Conservation (phyloP, 2,797 vertebrate species). For the Leptoclinus maculatus region DNA sequence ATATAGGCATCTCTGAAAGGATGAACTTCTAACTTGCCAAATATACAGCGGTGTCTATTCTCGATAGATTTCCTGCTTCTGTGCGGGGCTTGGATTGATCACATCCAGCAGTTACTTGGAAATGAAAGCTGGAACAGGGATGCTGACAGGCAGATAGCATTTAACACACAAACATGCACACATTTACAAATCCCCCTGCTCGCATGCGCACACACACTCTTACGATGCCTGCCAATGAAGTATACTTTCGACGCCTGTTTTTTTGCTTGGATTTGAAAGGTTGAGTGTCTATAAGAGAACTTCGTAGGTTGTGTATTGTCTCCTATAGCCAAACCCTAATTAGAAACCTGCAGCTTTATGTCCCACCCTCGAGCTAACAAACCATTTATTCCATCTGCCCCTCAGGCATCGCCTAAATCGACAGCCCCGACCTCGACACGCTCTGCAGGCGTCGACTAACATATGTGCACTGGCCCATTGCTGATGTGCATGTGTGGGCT, state of each 20-base stretch:
- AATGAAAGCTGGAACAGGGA: constrained; percentile 43
- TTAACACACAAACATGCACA: constrained; percentile 47
- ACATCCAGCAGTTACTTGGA: constrained; percentile 62
- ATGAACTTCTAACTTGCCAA: constrained; percentile 72
- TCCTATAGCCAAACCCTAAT: constrained; percentile 35
- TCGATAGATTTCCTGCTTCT: constrained; percentile 73
- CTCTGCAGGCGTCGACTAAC: constrained; percentile 32
- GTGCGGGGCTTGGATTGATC: constrained; percentile 65
- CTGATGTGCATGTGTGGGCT: constrained; percentile 29
- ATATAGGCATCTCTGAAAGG: constrained; percentile 42
- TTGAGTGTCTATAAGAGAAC: constrained; percentile 15
- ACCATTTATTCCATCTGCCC: constrained; percentile 33
- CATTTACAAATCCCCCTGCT: constrained; percentile 7
- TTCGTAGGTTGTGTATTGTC: constrained; percentile 16
- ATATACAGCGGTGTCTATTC: constrained; percentile 59
- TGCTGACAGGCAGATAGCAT: constrained; percentile 57
- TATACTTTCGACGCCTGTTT: neutral
- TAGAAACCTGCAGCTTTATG: constrained; percentile 27
- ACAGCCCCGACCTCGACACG: constrained; percentile 27
- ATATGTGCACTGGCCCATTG: constrained; percentile 50
- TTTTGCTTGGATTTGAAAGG: constrained; percentile 37
- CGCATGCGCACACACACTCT: neutral
- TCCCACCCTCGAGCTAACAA: constrained; percentile 17
- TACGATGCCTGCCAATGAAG: neutral
- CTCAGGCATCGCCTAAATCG: constrained; percentile 27